A percentile compares a stretch with the other conserved stretches of the same genome.
phyloP scores from a whole-genome alignment of 1,140 invertebrate species.

The Pseudomyrmex gracilis region DNA sequence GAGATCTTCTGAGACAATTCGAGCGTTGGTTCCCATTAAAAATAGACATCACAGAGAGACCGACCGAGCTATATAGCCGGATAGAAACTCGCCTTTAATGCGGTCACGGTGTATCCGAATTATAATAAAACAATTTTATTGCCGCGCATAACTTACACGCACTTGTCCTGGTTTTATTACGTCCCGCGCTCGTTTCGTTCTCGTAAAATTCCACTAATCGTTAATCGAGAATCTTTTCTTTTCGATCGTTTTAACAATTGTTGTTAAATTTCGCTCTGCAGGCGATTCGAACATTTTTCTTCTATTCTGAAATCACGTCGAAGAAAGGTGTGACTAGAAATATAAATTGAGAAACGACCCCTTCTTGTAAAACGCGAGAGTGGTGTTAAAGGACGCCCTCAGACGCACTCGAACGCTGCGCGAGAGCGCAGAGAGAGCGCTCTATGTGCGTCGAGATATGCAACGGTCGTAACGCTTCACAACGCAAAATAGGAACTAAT shows the following conservation, averaged over 20 bases:
- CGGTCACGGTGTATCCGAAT: not conserved
- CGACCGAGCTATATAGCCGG: not conserved
- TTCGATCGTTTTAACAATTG: not conserved
- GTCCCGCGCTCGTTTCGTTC: too few relatives aligned
- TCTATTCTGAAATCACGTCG: not conserved
- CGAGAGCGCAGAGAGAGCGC: not conserved
- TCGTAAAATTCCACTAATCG: too few relatives aligned
- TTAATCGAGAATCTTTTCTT: not conserved
- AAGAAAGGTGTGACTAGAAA: conserved; percentile 11
- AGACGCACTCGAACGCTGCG: conserved; percentile 31
- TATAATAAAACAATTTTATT: conserved; percentile 13
- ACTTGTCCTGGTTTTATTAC: too few relatives aligned
- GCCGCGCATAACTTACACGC: too few relatives aligned
- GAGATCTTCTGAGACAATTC: conserved; percentile 39
- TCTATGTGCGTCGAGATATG: conserved; percentile 44
- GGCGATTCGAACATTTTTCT: not conserved
- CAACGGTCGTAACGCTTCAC: conserved; percentile 31
- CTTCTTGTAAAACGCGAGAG: conserved; percentile 36
- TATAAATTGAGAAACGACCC: conserved; percentile 47
- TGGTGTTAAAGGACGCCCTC: conserved; percentile 21
- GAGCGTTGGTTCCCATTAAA: conserved; percentile 22
- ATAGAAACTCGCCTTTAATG: conserved; percentile 21
- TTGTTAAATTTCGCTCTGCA: conserved; percentile 5
- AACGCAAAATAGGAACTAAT: conserved; percentile 49
- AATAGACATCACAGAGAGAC: conserved; percentile 57